These are phyloP conservation scores for Clanis bilineata DNA, from an alignment of 2,888 invertebrate species.

Conservation along the genomic window DNA sequence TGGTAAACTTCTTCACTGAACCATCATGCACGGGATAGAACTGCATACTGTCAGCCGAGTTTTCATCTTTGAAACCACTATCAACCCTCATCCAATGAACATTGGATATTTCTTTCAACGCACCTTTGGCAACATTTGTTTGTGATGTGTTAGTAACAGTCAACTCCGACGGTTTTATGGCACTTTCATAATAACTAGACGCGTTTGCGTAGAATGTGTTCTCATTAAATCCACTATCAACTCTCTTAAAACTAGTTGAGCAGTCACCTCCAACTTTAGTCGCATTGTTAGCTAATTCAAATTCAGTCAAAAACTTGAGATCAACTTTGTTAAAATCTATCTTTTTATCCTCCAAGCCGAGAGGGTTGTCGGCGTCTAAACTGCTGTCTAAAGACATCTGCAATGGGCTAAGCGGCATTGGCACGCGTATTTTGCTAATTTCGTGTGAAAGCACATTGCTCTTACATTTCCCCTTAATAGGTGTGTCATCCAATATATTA, in stretches of 20 bases:
- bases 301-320: conserved; percentile 76
- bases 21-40: conserved; percentile 54
- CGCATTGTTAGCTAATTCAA: conserved; percentile 44
- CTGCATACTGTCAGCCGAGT: conserved; percentile 62
- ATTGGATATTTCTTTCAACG: conserved; percentile 71
- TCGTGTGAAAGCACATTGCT: conserved; percentile 55
- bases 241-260: conserved; percentile 63
- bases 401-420: conserved; percentile 47
- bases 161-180: conserved; percentile 77
- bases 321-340: conserved; percentile 73
- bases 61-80: conserved; percentile 76
- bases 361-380: conserved; percentile 62
- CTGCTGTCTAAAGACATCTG: conserved; percentile 73
- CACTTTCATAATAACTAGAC: conserved; percentile 76
- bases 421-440: conserved; percentile 71
- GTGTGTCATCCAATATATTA: conserved; percentile 58
- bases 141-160: conserved; percentile 62
- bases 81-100: conserved; percentile 74
- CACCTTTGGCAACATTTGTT: conserved; percentile 46
- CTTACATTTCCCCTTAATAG: conserved; percentile 61
- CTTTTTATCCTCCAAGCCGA: conserved; percentile 66
- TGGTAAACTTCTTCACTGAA: conserved; percentile 44
- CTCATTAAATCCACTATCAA: conserved; percentile 74
- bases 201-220: conserved; percentile 69
- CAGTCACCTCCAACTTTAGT: conserved; percentile 52